Percentiles rank a stretch among this genome's conserved stretches.
phyloP scores from a whole-genome alignment of 2,113 vertebrate species.

The Meriones unguiculatus region DNA sequence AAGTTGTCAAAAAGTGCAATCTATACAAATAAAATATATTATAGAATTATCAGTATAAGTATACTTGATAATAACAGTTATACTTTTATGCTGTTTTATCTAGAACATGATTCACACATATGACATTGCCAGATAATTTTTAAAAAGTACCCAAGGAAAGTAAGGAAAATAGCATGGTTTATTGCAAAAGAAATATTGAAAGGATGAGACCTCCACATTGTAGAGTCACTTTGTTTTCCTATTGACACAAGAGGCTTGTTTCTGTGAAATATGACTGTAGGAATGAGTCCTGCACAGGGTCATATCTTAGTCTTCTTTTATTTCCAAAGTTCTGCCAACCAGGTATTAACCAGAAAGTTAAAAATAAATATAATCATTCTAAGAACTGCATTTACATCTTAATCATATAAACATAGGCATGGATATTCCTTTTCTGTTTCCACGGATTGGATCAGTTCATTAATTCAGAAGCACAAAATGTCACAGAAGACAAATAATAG shows the following conservation, averaged over 20 bases:
- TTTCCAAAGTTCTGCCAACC: not conserved
- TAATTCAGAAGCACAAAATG: not conserved
- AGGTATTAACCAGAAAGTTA: not conserved
- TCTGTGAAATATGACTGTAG: not conserved
- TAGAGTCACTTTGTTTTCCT: not conserved
- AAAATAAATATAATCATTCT: conserved; percentile 18
- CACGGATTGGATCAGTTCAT: not conserved
- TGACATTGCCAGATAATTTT: not conserved
- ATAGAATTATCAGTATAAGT: not conserved
- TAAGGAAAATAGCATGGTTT: not conserved
- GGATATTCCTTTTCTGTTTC: conserved; percentile 36
- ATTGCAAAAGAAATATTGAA: not conserved
- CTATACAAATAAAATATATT: conserved; percentile 21
- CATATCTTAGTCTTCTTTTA: not conserved
- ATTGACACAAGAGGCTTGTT: not conserved
- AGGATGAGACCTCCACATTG: not conserved
- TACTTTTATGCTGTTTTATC: not conserved
- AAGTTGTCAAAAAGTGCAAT: not conserved
- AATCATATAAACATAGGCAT: conserved; percentile 34
- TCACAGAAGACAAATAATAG: not conserved
- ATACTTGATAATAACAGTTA: not conserved
- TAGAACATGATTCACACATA: not conserved
- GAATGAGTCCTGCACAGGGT: not conserved
- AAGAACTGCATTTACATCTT: conserved; percentile 39
- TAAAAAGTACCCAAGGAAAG: not conserved